These are phyloP conservation scores for Tenrec ecaudatus DNA, from an alignment of 2,113 vertebrate species.

Conservation along the genomic window DNA sequence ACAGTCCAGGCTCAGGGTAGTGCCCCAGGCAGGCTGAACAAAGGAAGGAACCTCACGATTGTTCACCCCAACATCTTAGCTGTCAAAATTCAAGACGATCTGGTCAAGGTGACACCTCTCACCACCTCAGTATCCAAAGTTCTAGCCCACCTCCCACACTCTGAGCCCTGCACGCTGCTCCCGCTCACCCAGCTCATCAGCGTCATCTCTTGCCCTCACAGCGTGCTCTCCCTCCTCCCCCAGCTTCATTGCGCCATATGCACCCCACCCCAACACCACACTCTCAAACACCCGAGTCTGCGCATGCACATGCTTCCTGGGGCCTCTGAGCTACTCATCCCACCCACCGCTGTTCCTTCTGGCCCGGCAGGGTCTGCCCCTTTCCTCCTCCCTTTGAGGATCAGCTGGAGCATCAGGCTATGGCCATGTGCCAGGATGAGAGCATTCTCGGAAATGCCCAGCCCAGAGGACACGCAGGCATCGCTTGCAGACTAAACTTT, in stretches of 20 bases:
- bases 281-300: not conserved
- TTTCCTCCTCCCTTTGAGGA: not conserved
- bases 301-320: not conserved
- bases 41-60: not conserved
- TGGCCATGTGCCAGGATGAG: not conserved
- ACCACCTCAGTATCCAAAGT: constrained; percentile 2
- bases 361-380: not conserved
- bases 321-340: not conserved
- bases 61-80: not conserved
- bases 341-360: not conserved
- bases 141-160: not conserved
- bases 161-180: not conserved
- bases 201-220: not conserved
- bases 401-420: not conserved
- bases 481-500: constrained; percentile 17
- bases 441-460: not conserved
- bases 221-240: not conserved
- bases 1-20: not conserved
- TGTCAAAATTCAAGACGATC: not conserved
- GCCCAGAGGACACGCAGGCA: not conserved
- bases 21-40: not conserved
- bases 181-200: too few relatives aligned
- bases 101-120: not conserved
- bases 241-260: not conserved
- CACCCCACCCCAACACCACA: not conserved